Base-by-base conservation (phyloP, 2,113 vertebrate genomes). In the Oryzias javanicus region DNA sequence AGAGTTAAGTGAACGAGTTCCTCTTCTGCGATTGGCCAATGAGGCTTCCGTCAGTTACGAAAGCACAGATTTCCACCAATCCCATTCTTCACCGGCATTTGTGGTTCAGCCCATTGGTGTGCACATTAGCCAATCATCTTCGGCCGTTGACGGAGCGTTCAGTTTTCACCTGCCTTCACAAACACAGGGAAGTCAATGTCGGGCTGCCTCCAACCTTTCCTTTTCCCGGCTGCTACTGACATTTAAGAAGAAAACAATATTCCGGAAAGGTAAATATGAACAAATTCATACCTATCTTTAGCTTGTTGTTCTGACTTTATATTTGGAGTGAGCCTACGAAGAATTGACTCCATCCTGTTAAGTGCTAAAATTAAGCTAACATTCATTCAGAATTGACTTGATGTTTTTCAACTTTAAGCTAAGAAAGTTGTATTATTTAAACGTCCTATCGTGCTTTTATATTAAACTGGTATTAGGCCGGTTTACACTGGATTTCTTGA, bases 31-130 rank as follows among this genome's bases (percentile, higher is more conserved):
- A 2, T 14, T 48, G 16, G 17, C 59, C 68, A 81, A 81, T 80
- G 63, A 54, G 4, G 24, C 47, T 42, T 27, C 22, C 17, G 12
- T 55, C 20, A 15, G 14, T 59, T 60, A 59, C 49, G 41, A 74
- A 81, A 81, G 74, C 20, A 82, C 5, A 29, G 6, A 35, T 10
- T 0, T 16, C 0, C 51, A 14, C 83, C 84, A 89, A 89, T 85
- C 63, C 72, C 12, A 65, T 45, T 24, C 1, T 10, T 56, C 14
- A 59, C 73, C 80, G 78, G 73, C 54, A 19, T 61, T n/a, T 14
- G 1, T 0, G 5, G 6, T 0, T 18, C 51, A 18, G 5, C 57
- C 76, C 67, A 46, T 4, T 18, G 0, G 0, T 2, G 8, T 15
- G 1, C 3, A 7, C 1, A 2, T 1, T 24, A 17, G 5, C 79